Evolutionary conservation across 2,113 vertebrate species (phyloP).

Genomic region (Ophiodon elongatus): DNA sequence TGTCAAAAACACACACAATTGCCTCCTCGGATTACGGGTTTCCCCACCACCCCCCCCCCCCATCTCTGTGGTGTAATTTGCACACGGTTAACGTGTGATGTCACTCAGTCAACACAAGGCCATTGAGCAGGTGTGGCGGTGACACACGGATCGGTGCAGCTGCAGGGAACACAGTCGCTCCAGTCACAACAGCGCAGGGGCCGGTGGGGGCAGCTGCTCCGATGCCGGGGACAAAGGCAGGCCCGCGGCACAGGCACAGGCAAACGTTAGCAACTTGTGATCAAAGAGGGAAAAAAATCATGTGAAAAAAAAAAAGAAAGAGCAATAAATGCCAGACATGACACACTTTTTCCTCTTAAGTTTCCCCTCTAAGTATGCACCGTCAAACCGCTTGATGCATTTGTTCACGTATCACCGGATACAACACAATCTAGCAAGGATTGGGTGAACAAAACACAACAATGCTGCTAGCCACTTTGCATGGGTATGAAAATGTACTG

Average conservation of each 20-base stretch:
- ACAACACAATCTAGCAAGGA: too few relatives aligned
- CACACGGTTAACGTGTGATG: constrained; percentile 58
- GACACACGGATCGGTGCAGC: constrained; percentile 72
- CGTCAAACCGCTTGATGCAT: too few relatives aligned
- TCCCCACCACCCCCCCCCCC: too few relatives aligned
- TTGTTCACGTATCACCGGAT: too few relatives aligned
- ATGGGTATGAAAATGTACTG: too few relatives aligned
- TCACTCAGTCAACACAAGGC: constrained; percentile 65
- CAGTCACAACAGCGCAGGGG: constrained; percentile 64
- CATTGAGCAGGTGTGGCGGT: constrained; percentile 68
- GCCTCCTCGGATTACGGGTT: constrained; percentile 29
- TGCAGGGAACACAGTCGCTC: constrained; percentile 65
- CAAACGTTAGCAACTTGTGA: background rate
- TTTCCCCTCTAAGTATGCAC: background rate
- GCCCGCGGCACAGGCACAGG: constrained; percentile 38
- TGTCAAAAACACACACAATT: constrained; percentile 12
- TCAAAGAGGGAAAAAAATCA: background rate
- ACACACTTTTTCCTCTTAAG: background rate
- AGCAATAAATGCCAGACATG: background rate
- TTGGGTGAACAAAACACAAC: too few relatives aligned
- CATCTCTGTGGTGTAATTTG: constrained; percentile 38
- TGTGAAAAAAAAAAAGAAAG: too few relatives aligned
- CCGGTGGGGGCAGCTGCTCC: constrained; percentile 57
- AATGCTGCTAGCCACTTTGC: too few relatives aligned
- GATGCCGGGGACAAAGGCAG: constrained; percentile 43